Percentiles rank a stretch among this genome's conserved stretches.
Conservation (phyloP, 2,888 invertebrate genomes). For the Amiota mariae region DNA sequence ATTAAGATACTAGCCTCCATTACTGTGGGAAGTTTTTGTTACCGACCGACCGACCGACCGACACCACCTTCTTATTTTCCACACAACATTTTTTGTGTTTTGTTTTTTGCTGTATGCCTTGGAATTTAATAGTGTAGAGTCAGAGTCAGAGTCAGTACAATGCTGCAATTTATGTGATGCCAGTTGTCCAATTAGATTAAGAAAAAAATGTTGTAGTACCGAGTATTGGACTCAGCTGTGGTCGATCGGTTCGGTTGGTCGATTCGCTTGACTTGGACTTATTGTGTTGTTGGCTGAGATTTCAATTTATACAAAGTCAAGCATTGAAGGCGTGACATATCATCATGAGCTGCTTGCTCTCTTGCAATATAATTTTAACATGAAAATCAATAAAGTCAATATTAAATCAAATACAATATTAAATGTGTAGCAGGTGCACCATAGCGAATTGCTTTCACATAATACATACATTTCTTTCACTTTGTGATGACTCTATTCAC, state of each 20-base stretch:
- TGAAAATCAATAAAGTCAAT: slow-evolving; percentile 8
- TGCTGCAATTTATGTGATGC: slow-evolving; percentile 22
- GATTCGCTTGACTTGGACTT: too few relatives aligned
- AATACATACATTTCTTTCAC: slow-evolving; percentile 6
- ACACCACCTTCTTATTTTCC: too few relatives aligned
- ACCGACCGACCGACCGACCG: neutral
- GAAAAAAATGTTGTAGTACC: slow-evolving; percentile 2
- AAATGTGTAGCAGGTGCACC: neutral
- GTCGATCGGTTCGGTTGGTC: too few relatives aligned
- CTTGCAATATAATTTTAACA: neutral
- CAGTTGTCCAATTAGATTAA: slow-evolving; percentile 26
- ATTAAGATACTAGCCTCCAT: neutral
- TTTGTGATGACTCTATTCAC: slow-evolving; percentile 12
- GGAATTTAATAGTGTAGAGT: neutral
- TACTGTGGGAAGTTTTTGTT: slow-evolving; percentile 22
- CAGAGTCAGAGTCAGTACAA: neutral
- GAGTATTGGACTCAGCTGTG: neutral
- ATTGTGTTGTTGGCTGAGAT: neutral
- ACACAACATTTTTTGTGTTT: slow-evolving; percentile 3
- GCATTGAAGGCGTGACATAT: slow-evolving; percentile 4
- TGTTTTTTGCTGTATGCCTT: neutral
- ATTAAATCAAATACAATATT: neutral
- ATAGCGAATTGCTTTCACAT: neutral
- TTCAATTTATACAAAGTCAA: slow-evolving; percentile 4
- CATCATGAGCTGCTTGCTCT: slow-evolving; percentile 3